These are phyloP conservation scores for Ecliptopera silaceata DNA, from an alignment of 2,888 invertebrate genomes.

Conservation along the genomic window DNA sequence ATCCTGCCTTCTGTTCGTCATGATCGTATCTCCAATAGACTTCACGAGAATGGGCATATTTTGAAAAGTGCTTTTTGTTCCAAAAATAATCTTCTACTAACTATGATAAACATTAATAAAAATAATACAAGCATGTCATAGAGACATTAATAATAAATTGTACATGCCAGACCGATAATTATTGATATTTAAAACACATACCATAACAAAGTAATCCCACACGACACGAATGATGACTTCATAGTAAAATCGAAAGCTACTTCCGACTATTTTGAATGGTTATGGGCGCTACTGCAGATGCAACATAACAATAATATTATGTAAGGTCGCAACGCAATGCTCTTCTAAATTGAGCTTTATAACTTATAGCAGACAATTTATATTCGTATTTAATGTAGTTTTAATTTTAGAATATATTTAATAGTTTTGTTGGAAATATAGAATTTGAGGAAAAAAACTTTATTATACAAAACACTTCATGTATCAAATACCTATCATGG, in stretches of 20 bases:
- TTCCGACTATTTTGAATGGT: slow-evolving; percentile 36
- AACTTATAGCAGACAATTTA: too few relatives aligned
- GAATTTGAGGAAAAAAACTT: too few relatives aligned
- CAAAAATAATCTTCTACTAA: too few relatives aligned
- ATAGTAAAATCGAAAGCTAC: slow-evolving; percentile 70
- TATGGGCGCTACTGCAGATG: slow-evolving; percentile 32
- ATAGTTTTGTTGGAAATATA: too few relatives aligned
- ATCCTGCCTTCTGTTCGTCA: too few relatives aligned
- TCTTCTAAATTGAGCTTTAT: not conserved
- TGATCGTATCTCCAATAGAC: too few relatives aligned
- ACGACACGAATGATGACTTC: slow-evolving; percentile 64
- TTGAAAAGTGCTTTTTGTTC: too few relatives aligned
- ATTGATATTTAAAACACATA: slow-evolving; percentile 35
- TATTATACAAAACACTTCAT: not conserved
- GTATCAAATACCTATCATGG: not conserved
- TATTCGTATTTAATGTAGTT: too few relatives aligned
- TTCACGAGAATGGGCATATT: too few relatives aligned
- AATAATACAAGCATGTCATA: not conserved
- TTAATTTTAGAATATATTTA: too few relatives aligned
- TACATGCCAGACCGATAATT: not conserved
- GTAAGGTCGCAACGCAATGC: slow-evolving; percentile 11
- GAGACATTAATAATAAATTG: not conserved
- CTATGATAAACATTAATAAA: too few relatives aligned
- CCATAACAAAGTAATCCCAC: slow-evolving; percentile 49
- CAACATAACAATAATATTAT: slow-evolving; percentile 9